Base-by-base conservation (phyloP, 1,140 invertebrate genomes). In the Glossosoma conforme region DNA sequence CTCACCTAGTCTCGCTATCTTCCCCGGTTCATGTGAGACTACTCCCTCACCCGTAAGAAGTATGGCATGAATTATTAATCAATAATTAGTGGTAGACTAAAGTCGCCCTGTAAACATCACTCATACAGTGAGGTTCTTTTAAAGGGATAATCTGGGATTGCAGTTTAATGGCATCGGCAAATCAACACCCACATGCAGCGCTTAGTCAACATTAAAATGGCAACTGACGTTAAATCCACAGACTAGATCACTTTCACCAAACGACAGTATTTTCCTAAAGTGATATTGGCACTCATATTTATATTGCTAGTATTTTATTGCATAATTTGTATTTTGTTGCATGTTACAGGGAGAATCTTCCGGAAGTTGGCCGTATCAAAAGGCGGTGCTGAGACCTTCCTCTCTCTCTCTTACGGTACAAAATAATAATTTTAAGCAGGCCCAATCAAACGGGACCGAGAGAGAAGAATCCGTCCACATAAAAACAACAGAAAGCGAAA, bases 371-470 rank as follows among this genome's bases (percentile, higher is more conserved):
- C 57, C 57, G 9, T 59, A 55, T 49, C 57, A 59, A n/a, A 59
- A 55, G 35, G 21, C 45, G 3, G 52, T 33, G 10, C 55, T 53
- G 1, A 54, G 57, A 36, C 57, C 57, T n/a, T 55, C 52, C 14
- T 55, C 57, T 17, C 36, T 59, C 10, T 52, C 49, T 2, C 42
- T 59, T 28, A 48, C 57, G 15, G 53, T 55, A 30, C 57, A 59
- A 46, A 59, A 59, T 22, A 59, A 49, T 46, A 59, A 54, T 44
- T 55, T 55, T 41, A 54, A 54, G 35, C 33, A 55, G 30, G 24
- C 48, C 11, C 22, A 43, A 8, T 45, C 38, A 10, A 49, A 47
- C 24, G 52, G 44, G 20, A 19, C 17, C 8, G 49, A 52, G 10
- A 50, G 42, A 41, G 36, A 48, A 19, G 51, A 58, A 30, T 33